A percentile compares a stretch with the other conserved stretches of the same genome.
phyloP scores from a whole-genome alignment of 2,888 invertebrate species.

The Drosophila nr. medialis region DNA sequence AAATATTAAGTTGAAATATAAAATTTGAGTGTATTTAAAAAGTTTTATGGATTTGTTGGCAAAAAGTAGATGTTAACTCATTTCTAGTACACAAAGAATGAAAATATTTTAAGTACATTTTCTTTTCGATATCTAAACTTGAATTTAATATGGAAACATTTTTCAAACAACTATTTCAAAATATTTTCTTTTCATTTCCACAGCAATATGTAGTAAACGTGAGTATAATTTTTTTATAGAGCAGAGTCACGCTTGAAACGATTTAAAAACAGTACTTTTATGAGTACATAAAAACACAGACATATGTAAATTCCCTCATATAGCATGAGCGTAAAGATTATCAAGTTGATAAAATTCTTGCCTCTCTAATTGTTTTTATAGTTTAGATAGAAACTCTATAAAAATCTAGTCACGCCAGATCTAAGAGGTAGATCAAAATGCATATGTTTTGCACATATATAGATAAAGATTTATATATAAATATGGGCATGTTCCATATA shows the following conservation, averaged over 20 bases:
- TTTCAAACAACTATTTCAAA: background rate
- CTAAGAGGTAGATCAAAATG: background rate
- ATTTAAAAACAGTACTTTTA: conserved; percentile 2
- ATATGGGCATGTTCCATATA: background rate
- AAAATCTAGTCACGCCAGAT: conserved; percentile 26
- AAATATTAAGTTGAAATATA: background rate
- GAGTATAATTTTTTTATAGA: background rate
- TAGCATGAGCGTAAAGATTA: conserved; percentile 15
- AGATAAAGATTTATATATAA: background rate
- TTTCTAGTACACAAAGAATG: background rate
- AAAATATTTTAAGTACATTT: background rate
- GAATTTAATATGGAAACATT: background rate
- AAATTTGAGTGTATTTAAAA: background rate
- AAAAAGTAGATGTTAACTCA: background rate
- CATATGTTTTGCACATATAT: background rate
- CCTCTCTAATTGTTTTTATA: conserved; percentile 24
- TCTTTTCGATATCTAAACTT: background rate
- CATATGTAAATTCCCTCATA: background rate
- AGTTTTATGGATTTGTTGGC: background rate
- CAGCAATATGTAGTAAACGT: background rate
- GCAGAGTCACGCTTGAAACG: background rate
- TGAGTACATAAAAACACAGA: background rate
- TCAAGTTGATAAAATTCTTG: conserved; percentile 33
- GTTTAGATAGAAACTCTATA: conserved; percentile 2
- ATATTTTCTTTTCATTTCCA: background rate